phyloP scores from a whole-genome alignment of 2,797 vertebrate genomes.

The Onychomys leucogaster region DNA sequence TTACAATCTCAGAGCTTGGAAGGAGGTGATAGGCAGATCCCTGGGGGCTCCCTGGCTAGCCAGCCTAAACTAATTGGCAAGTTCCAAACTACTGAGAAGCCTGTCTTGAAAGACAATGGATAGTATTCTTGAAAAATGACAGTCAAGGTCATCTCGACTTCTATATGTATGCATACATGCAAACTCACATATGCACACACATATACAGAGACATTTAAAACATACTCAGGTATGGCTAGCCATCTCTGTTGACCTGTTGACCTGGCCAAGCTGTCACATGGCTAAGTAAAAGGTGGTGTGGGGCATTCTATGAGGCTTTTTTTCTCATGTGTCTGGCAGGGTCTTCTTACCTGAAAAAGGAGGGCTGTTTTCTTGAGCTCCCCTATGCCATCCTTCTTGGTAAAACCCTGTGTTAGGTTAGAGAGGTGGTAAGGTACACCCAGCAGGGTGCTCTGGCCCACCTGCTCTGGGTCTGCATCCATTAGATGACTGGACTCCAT shows the following conservation, averaged over 20 bases:
- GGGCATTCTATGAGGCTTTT: neutral
- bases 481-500: neutral
- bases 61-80: neutral
- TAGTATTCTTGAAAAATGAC: neutral
- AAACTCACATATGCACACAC: neutral
- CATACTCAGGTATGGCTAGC: neutral
- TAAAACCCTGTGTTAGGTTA: accelerated
- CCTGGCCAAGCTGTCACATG: neutral
- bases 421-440: neutral
- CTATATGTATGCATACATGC: neutral
- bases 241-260: neutral
- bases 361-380: neutral
- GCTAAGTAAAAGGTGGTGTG: neutral
- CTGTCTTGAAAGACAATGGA: neutral
- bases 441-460: accelerated
- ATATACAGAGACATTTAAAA: neutral
- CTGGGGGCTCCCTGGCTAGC: neutral
- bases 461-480: neutral
- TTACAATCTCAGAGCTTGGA: neutral
- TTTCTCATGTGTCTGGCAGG: neutral
- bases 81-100: neutral
- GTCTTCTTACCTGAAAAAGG: neutral
- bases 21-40: neutral
- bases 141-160: no score
- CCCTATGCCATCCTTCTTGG: neutral